Evolutionary conservation across 2,888 invertebrate genomes (phyloP).

Genomic region (Miltochrista miniata): DNA sequence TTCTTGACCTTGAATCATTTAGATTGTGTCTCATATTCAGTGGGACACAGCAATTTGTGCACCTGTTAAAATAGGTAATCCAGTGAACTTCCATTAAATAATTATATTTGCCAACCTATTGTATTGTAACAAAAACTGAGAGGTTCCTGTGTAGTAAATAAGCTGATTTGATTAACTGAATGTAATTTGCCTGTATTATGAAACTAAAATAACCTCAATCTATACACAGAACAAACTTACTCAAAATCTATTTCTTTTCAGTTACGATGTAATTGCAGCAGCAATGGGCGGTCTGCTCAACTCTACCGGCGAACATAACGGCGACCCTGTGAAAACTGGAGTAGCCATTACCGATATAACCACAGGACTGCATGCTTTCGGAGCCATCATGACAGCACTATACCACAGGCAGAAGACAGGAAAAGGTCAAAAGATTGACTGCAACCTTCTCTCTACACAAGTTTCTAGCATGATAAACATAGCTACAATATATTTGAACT

Average conservation of each 20-base stretch:
- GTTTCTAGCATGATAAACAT: conserved; percentile 94
- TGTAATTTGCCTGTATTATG: no score
- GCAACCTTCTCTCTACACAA: conserved; percentile 96
- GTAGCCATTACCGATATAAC: conserved; percentile 96
- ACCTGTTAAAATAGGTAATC: no score
- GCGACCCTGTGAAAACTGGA: conserved; percentile 95
- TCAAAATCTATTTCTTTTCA: conserved; percentile 40
- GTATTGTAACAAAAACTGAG: no score
- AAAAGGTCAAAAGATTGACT: conserved; percentile 95
- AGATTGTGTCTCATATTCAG: no score
- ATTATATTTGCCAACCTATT: no score
- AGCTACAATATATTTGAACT: conserved; percentile 95
- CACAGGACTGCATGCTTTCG: conserved; percentile 97
- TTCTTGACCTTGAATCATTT: no score
- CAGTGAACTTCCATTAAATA: no score
- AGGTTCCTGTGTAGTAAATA: no score
- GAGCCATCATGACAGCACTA: conserved; percentile 96
- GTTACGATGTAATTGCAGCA: conserved; percentile 97
- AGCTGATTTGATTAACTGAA: no score
- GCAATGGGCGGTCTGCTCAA: conserved; percentile 95
- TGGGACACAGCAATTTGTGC: no score
- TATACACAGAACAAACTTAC: no score
- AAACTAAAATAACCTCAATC: no score
- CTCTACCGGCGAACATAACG: conserved; percentile 93
- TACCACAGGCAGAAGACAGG: conserved; percentile 90